Evolutionary conservation across 1,140 invertebrate species (phyloP).

Genomic region (Triops cancriformis): DNA sequence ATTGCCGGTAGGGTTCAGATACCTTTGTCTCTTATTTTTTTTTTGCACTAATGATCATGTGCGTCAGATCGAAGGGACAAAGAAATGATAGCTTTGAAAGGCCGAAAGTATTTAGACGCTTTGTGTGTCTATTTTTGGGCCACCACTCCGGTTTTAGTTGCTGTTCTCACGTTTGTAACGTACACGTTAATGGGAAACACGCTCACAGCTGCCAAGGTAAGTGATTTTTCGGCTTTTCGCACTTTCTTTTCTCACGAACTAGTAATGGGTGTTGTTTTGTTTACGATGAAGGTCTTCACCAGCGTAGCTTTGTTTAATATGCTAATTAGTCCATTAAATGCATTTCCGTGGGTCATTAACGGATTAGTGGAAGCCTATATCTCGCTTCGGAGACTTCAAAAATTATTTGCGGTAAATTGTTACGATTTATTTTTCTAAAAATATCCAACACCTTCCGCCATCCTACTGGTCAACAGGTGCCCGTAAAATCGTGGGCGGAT

Average conservation of each 20-base stretch:
- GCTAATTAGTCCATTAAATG: slow-evolving; percentile 90
- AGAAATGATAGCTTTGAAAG: slow-evolving; percentile 68
- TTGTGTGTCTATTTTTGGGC: slow-evolving; percentile 98
- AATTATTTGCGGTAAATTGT: slow-evolving; percentile 40
- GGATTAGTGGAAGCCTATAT: slow-evolving; percentile 90
- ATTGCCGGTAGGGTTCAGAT: slow-evolving; percentile 43
- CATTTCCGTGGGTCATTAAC: slow-evolving; percentile 97
- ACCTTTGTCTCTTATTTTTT: neutral
- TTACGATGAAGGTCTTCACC: slow-evolving; percentile 64
- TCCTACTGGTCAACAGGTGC: neutral
- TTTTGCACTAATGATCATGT: neutral
- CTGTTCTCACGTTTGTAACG: slow-evolving; percentile 80
- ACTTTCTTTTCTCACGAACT: neutral
- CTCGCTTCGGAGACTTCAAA: slow-evolving; percentile 71
- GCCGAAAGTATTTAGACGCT: slow-evolving; percentile 95
- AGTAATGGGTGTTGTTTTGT: slow-evolving; percentile 24
- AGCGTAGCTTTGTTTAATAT: slow-evolving; percentile 90
- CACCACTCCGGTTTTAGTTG: slow-evolving; percentile 91
- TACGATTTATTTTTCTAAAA: neutral
- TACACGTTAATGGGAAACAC: slow-evolving; percentile 74
- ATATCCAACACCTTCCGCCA: neutral
- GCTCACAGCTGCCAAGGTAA: slow-evolving; percentile 74
- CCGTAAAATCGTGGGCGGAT: neutral
- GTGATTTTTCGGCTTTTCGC: slow-evolving; percentile 21
- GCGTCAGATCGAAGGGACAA: slow-evolving; percentile 41